Base-by-base conservation (phyloP, 2,113 vertebrate species). In the Rhinopomastus cyanomelas region DNA sequence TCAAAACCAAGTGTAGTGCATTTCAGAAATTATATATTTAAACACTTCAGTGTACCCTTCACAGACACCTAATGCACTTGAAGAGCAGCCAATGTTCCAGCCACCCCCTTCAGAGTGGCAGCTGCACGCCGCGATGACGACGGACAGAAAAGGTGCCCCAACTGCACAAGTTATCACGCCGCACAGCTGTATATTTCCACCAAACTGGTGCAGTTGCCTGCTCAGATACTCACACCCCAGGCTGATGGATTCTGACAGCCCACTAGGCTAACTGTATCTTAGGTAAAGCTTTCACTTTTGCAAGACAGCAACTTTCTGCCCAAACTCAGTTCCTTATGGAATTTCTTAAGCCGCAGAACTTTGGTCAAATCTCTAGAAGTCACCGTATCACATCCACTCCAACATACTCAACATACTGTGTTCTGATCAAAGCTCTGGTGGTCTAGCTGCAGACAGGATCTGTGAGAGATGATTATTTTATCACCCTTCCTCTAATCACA, bases 291-390 rank as follows among this genome's bases (percentile, higher is more conserved):
- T 25, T 12, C 32, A 9, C 12, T 3, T 26, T 4, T 4, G 16
- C 32, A 16, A 53, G 32, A 68, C 22, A 39, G 49, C 6, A 51
- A 13, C 53, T 65, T n/a, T 81, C 22, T 49, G 19, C 44, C 71
- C 44, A 42, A 5, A 55, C 16, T 55, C 32, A 10, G 17, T 0
- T 72, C 12, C 36, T 53, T 3, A 10, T 0, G 0, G 14, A 52
- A 65, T 10, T 74, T 74, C 60, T 71, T 49, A 44, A 39, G 32
- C 14, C 57, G 25, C 1, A 61, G n/a, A 11, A 32, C 20, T 30
- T 46, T n/a, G 21, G n/a, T 42, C 25, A 65, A 65, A 64, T 26
- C 65, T 72, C 39, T 36, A 78, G 49, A 32, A 44, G 26, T 42
- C 71, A 82, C 61, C 1, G 0, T 26, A 55, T 27, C 8, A 7